Evolutionary conservation across 1,140 invertebrate genomes (phyloP).

Genomic region (Ceratosolen solmsi): DNA sequence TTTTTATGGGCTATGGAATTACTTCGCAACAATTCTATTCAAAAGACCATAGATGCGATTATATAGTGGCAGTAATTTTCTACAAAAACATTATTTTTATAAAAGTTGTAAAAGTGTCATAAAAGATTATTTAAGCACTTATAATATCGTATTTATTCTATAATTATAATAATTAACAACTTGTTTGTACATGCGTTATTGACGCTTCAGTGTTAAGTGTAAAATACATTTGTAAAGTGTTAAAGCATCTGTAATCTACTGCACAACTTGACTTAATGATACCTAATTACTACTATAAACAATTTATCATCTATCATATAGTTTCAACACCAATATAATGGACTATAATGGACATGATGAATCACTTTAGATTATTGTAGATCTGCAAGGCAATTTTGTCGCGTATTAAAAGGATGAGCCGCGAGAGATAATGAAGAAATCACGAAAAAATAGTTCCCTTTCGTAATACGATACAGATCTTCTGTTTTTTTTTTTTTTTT

Average conservation of each 20-base stretch:
- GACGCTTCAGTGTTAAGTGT: not conserved
- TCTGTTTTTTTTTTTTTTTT: no score
- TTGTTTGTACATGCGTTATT: not conserved
- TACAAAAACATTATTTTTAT: no score
- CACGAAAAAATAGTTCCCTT: slow-evolving; percentile 30
- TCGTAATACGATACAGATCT: slow-evolving; percentile 3
- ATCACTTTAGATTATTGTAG: slow-evolving; percentile 17
- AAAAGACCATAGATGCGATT: no score
- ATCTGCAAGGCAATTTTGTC: not conserved
- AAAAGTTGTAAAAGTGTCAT: not conserved
- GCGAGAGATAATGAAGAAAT: not conserved
- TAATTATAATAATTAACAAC: not conserved
- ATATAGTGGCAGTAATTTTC: no score
- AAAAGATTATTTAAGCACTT: not conserved
- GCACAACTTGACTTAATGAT: not conserved
- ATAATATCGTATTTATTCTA: not conserved
- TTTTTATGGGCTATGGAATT: no score
- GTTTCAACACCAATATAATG: slow-evolving; percentile 3
- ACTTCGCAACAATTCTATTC: no score
- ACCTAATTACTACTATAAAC: not conserved
- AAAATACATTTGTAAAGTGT: not conserved
- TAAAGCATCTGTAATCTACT: not conserved
- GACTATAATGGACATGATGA: not conserved
- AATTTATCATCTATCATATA: not conserved
- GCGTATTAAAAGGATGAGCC: not conserved